Conservation (phyloP, 2,113 vertebrate species). For the Hystrix brachyura region DNA sequence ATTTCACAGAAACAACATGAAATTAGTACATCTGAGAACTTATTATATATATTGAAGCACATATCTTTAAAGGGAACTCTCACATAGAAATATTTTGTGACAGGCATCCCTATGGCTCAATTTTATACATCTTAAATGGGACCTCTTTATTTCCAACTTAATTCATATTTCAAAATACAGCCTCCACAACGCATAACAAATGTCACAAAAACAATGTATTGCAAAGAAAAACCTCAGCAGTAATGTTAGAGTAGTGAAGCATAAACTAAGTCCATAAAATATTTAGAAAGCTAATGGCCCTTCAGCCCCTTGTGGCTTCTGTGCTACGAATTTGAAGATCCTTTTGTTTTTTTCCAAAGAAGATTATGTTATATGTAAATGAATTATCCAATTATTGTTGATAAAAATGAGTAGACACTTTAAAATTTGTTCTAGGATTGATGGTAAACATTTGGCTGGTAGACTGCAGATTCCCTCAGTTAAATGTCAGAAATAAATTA, state of each 20-base stretch:
- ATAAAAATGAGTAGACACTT: conserved; percentile 35
- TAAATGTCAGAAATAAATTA: conserved; percentile 69
- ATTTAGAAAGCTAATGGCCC: conserved; percentile 70
- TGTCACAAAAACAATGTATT: conserved; percentile 77
- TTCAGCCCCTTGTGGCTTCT: conserved; percentile 57
- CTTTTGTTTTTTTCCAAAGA: conserved; percentile 8
- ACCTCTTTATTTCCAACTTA: conserved; percentile 80
- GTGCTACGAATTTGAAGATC: conserved; percentile 55
- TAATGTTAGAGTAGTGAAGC: conserved; percentile 69
- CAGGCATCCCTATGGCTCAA: conserved; percentile 71
- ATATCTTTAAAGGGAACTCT: conserved; percentile 62
- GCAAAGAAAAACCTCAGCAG: conserved; percentile 76
- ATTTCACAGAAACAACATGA: conserved; percentile 88
- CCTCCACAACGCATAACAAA: conserved; percentile 81
- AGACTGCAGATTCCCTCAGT: conserved; percentile 57
- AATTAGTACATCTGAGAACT: conserved; percentile 84
- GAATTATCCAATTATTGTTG: conserved; percentile 26
- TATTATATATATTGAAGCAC: conserved; percentile 33
- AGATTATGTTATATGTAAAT: conserved; percentile 47
- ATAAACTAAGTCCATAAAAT: conserved; percentile 76
- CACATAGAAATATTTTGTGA: conserved; percentile 54
- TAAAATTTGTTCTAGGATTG: conserved; percentile 65
- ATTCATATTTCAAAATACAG: conserved; percentile 85
- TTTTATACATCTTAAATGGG: conserved; percentile 63
- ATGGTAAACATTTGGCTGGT: conserved; percentile 75